Evolutionary conservation across 1,140 invertebrate genomes (phyloP), one percentile per base, ranked within the genome.

Genomic region (Pissodes strobi): DNA sequence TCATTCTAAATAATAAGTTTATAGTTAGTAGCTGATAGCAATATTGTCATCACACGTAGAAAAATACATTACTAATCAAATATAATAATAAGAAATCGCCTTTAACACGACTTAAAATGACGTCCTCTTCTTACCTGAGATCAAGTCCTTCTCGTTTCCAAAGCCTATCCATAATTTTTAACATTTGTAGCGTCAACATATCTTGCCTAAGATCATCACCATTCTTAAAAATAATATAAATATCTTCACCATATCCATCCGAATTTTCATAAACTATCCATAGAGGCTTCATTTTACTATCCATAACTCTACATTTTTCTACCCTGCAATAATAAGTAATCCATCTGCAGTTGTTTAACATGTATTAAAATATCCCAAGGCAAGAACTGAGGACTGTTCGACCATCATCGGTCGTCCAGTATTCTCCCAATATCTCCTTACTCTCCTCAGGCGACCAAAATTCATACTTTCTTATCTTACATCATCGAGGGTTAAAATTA

Each of bases 101-200:
- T 48, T 37, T 2, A 21, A 2, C n/a, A n/a, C n/a, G 5, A 5
- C 4, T 41, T 4, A n/a, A n/a, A n/a, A n/a, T n/a, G n/a, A n/a
- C n/a, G n/a, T n/a, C n/a, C n/a, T n/a, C n/a, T n/a, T n/a, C n/a
- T 99, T 99, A 78, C 98, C 95, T 95, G 51, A 96, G 85, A 83
- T 96, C 93, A 45, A 95, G 84, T 15, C 93, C 93, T 76, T 95
- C 93, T 60, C 86, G 86, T 78, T 95, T 93, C 97, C 97, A 99
- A 30, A 98, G 81, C 61, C 89, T 86, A 77, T 99, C 96, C 95
- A 99, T 98, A 25, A 99, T 93, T 64, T 90, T 80, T n/a, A 99
- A 81, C 84, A 99, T 92, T 81, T 99, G 95, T 43, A 99, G 80
- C 0, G 95, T 98, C 39, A 99, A 83, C 96, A 98, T 98, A 72